Evolutionary conservation across 2,113 vertebrate genomes (phyloP).

Genomic region (Shinisaurus crocodilurus): DNA sequence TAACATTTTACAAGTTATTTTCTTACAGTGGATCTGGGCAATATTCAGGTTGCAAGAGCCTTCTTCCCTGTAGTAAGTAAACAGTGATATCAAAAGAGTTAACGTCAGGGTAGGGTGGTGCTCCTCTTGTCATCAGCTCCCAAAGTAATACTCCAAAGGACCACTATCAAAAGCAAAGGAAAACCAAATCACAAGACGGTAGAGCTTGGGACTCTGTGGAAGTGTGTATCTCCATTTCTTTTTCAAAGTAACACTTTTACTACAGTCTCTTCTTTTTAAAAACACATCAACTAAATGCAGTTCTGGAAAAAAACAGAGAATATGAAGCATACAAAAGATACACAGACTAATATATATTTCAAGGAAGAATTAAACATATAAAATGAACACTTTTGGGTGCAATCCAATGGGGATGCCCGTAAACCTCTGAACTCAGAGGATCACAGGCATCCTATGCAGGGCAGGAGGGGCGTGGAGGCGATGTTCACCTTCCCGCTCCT

Average conservation of each 20-base stretch:
- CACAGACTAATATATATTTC: constrained; percentile 51
- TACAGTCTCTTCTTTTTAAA: constrained; percentile 48
- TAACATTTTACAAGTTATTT: constrained; percentile 48
- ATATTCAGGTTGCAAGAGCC: constrained; percentile 96
- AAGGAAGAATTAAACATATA: background rate
- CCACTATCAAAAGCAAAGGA: constrained; percentile 75
- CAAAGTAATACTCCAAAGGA: constrained; percentile 96
- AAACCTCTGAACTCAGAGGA: no score
- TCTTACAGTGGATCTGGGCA: constrained; percentile 96
- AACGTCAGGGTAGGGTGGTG: constrained; percentile 96
- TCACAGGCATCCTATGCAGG: no score
- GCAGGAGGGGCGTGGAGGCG: no score
- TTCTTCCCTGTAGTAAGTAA: constrained; percentile 94
- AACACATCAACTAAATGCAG: constrained; percentile 45
- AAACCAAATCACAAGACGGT: constrained; percentile 34
- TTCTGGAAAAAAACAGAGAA: constrained; percentile 46
- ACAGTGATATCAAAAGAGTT: constrained; percentile 98
- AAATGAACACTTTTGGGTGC: no score
- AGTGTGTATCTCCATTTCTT: constrained; percentile 7
- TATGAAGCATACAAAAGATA: constrained; percentile 14
- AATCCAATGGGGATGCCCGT: no score
- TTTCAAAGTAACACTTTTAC: constrained; percentile 54
- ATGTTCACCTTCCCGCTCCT: no score
- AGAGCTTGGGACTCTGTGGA: background rate
- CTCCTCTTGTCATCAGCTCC: constrained; percentile 98